Evolutionary conservation across 2,888 invertebrate species (phyloP), one percentile per base, ranked within the genome.

Genomic region (Spisula subtruncata): DNA sequence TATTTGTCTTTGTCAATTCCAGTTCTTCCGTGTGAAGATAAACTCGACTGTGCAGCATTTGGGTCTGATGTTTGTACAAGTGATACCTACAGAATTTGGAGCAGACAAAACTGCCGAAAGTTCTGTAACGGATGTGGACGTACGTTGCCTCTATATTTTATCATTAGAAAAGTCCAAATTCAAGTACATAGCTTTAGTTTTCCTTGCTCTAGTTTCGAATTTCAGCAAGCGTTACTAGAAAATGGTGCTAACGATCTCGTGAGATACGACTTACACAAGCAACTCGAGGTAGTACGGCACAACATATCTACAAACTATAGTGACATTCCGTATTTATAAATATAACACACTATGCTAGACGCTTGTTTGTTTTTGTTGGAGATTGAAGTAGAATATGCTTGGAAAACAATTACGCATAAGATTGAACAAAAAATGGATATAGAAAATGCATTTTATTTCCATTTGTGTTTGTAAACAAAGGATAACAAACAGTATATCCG

Each of bases 41-140:
- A 32, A 25, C 71, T 60, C 16, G 86, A 87, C 81, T 89, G 89
- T 84, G 80, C 81, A 20, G 71, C 48, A 35, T 89, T 66, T 51
- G 51, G 66, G 18, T 20, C 84, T 5, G 75, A 87, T 14, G 41
- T 81, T 6, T 90, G 90, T 71, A 48, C 83, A 14, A n/a, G 2
- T 25, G 86, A 66, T 14, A 56, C 60, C 0, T 90, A 84, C 48
- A 46, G 41, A n/a, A 82, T 41, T 8, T 90, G 90, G 90, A 85
- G 85, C 32, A 82, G 56, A 48, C n/a, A 82, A 80, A 90, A 90
- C 82, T 90, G 90, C 79, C 56, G 84, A 54, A 83, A 71, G 79
- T 71, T 35, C 46, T 90, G 90, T 60, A 85, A 87, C 14, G n/a
- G 86, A 10, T 89, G 89, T 87, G 87, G 66, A n/a, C 83, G 89